These are phyloP conservation scores for Crotophaga sulcirostris DNA, from an alignment of 2,113 vertebrate species.

Conservation along the genomic window DNA sequence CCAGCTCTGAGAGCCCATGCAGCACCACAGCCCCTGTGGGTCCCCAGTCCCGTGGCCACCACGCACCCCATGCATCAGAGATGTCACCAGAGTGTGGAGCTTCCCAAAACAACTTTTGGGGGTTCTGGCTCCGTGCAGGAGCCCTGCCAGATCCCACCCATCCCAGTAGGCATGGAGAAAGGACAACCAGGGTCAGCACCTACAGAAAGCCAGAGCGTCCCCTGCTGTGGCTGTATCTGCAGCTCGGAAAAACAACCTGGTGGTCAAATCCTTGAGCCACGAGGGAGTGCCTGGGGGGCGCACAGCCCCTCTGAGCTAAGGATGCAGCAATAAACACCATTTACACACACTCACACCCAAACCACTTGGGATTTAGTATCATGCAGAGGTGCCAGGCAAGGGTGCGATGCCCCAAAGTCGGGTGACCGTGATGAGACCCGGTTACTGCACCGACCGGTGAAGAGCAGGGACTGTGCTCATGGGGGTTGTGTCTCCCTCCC, in stretches of 20 bases:
- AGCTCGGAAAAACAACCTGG: not conserved
- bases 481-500: not conserved
- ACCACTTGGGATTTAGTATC: not conserved
- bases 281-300: not conserved
- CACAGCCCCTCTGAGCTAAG: accelerated
- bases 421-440: not conserved
- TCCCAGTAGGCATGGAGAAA: not conserved
- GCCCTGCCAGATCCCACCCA: not conserved
- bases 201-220: not conserved
- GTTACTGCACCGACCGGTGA: not conserved
- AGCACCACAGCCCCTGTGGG: accelerated
- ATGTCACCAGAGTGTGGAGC: accelerated
- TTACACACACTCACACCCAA: not conserved
- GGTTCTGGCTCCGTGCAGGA: not conserved
- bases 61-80: accelerated
- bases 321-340: not conserved
- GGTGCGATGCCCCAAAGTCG: accelerated
- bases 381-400: not conserved
- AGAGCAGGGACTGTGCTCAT: accelerated
- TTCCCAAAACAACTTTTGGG: not conserved
- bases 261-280: accelerated
- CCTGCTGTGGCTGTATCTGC: not conserved
- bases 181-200: not conserved
- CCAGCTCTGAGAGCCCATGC: not conserved
- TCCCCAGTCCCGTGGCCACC: not conserved